These are phyloP conservation scores for Acholoe squamosa DNA, from an alignment of 2,888 invertebrate species.

Conservation along the genomic window DNA sequence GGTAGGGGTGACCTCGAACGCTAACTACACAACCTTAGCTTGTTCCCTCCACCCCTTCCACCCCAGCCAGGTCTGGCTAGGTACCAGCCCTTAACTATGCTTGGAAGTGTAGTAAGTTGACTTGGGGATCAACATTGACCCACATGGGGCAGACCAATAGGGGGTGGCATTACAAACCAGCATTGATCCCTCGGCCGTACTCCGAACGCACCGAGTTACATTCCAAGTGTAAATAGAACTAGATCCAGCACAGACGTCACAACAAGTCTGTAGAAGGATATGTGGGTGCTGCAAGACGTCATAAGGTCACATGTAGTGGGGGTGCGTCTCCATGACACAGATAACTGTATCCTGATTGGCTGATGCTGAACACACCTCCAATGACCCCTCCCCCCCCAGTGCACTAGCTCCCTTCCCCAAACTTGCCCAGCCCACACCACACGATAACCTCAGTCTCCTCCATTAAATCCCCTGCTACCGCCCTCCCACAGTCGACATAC, in stretches of 20 bases:
- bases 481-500: no score
- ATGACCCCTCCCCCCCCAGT: neutral
- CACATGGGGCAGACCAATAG: no score
- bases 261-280: neutral
- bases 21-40: no score
- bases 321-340: neutral
- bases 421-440: neutral
- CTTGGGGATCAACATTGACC: neutral
- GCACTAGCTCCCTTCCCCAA: neutral
- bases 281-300: neutral
- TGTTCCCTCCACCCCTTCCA: no score
- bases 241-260: neutral
- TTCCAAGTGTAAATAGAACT: neutral
- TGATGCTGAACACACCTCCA: slow-evolving; percentile 2
- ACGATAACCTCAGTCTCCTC: no score
- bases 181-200: neutral
- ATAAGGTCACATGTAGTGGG: neutral
- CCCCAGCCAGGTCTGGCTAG: no score
- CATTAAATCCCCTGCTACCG: no score
- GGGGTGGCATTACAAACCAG: no score
- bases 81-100: no score
- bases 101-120: no score
- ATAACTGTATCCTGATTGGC: neutral
- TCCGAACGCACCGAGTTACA: neutral
- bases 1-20: no score